phyloP scores from a whole-genome alignment of 2,888 invertebrate genomes.

The Platynereis dumerilii region DNA sequence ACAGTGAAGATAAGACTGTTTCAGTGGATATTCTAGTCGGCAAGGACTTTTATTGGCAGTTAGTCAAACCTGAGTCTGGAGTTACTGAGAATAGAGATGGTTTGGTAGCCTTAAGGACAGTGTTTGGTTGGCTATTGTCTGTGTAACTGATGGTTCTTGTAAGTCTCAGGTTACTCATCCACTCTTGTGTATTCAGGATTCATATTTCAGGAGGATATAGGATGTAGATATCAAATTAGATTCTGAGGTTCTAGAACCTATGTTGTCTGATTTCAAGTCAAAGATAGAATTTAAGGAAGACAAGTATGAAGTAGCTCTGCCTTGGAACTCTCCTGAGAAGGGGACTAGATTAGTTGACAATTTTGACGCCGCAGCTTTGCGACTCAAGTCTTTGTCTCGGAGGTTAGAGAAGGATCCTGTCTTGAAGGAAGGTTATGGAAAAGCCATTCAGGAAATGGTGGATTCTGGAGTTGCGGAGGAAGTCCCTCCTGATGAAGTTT shows the following conservation, averaged over 20 bases:
- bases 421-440: conserved; percentile 2
- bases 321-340: conserved; percentile 6
- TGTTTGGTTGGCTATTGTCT: conserved; percentile 7
- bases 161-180: not conserved
- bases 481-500: conserved; percentile 3
- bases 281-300: conserved; percentile 4
- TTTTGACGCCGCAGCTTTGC: not conserved
- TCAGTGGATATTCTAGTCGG: conserved; percentile 14
- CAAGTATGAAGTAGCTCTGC: conserved; percentile 7
- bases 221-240: not conserved
- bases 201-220: not conserved
- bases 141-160: not conserved
- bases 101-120: not conserved
- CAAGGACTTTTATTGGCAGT: conserved; percentile 4
- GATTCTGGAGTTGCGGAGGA: conserved; percentile 4
- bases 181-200: conserved; percentile 3
- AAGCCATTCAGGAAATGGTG: not conserved
- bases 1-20: not conserved
- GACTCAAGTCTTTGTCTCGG: not conserved
- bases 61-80: not conserved
- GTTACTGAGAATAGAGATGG: not conserved
- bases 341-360: too few relatives aligned
- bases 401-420: not conserved
- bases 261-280: not conserved
- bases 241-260: not conserved